Percentiles rank a stretch among this genome's conserved stretches.
phyloP scores from a whole-genome alignment of 2,888 invertebrate genomes.

The Heteromurus nitidus region DNA sequence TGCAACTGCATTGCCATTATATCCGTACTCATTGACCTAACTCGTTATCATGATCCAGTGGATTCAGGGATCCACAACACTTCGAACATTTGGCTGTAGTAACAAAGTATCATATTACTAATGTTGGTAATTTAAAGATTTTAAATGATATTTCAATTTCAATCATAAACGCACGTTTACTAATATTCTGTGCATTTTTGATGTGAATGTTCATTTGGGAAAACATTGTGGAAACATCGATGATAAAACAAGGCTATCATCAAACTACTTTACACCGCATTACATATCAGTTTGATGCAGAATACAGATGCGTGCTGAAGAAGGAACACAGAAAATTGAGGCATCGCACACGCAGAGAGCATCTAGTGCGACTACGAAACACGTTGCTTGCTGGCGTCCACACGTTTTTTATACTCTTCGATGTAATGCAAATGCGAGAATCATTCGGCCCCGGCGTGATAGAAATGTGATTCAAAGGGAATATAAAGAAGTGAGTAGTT shows the following conservation, averaged over 20 bases:
- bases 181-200: no score
- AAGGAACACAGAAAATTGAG: background rate
- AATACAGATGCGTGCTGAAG: constrained; percentile 27
- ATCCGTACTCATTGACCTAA: no score
- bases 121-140: no score
- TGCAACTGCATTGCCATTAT: no score
- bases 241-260: constrained; percentile 19
- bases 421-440: constrained; percentile 52
- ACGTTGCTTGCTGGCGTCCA: constrained; percentile 17
- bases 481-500: background rate
- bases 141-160: no score
- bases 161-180: no score
- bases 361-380: background rate
- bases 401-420: constrained; percentile 27
- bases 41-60: no score
- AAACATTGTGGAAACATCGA: no score
- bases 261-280: constrained; percentile 21
- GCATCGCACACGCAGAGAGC: background rate
- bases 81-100: no score
- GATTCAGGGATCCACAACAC: no score
- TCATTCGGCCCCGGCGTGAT: constrained; percentile 66
- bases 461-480: constrained; percentile 31
- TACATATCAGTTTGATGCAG: constrained; percentile 33
- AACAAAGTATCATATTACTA: no score
- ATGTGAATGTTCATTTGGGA: no score